These are phyloP conservation scores for Rafetus swinhoei DNA, from an alignment of 2,113 vertebrate species.

Conservation along the genomic window DNA sequence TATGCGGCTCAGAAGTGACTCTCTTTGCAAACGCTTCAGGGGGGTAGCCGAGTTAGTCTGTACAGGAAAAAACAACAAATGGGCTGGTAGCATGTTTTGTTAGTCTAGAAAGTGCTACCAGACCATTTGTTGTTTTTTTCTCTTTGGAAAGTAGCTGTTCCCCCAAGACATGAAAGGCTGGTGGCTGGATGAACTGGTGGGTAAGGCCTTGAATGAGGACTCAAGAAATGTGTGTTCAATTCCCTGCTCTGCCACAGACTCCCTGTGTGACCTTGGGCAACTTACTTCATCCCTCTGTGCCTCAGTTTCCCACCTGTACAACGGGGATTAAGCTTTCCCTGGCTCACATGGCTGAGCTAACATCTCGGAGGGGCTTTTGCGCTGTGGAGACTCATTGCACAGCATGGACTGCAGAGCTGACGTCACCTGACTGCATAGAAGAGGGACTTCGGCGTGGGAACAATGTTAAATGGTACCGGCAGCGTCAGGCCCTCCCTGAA, in stretches of 20 bases:
- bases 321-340: not conserved
- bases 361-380: not conserved
- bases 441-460: slow-evolving; percentile 87
- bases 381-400: not conserved
- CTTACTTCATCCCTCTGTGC: not conserved
- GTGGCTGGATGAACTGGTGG: not conserved
- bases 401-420: rapidly evolving
- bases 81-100: too few species aligned
- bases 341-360: not conserved
- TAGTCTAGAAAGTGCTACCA: too few species aligned
- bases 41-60: too few species aligned
- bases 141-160: not conserved
- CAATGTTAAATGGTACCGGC: slow-evolving; percentile 91
- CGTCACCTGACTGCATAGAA: slow-evolving; percentile 86
- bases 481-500: slow-evolving; percentile 91
- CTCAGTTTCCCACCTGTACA: not conserved
- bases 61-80: too few species aligned
- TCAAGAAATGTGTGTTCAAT: not conserved
- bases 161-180: not conserved
- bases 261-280: not conserved
- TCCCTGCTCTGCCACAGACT: not conserved
- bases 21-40: not conserved
- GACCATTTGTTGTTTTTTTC: not conserved
- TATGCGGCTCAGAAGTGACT: not conserved
- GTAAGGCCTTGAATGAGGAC: not conserved